Evolutionary conservation across 2,888 invertebrate genomes (phyloP), one percentile per base, ranked within the genome.

Genomic region (Euplexia lucipara): DNA sequence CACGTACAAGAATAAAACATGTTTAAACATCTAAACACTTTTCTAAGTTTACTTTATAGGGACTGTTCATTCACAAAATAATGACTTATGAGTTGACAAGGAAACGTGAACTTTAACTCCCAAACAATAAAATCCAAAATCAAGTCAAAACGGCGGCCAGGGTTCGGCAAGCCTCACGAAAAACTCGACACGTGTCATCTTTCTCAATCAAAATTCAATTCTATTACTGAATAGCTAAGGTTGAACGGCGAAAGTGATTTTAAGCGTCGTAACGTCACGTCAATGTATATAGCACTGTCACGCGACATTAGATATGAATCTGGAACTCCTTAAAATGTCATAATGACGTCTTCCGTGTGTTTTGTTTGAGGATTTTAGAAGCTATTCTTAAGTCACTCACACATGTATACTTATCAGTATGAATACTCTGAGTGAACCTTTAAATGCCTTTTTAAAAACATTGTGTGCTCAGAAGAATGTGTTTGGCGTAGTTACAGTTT

Each of bases 281-380:
- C 85, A 85, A 81, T 81, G 83, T 84, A 85, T 86, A 88, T 88
- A 84, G 87, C 88, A 88, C 87, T 90, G 92, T 93, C 93, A 92
- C 91, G 92, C 90, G 78, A 89, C 91, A 91, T 92, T 91, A 91
- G 91, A 92, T 93, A 91, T 88, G 89, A 91, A 93, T 93, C 90
- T 91, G 89, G 90, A 91, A 92, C 91, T 90, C 90, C 88, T 91
- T 91, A 89, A 91, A 91, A 88, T 88, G 86, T 83, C 84, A 83
- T 91, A 91, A 91, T 89, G 88, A 86, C 83, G 86, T 89, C 88
- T 90, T 88, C 87, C 87, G 72, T 76, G 39, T 81, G 67, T 68
- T 78, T 82, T 82, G 79, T 80, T 81, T 77, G 51, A 62, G 60
- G 51, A 64, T 66, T 70, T 66, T 64, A 59, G 70, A 74, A 63